A percentile compares a stretch with the other conserved stretches of the same genome.
These are phyloP conservation scores for Stictonetta naevosa DNA, from an alignment of 2,113 vertebrate species.

Conservation along the genomic window DNA sequence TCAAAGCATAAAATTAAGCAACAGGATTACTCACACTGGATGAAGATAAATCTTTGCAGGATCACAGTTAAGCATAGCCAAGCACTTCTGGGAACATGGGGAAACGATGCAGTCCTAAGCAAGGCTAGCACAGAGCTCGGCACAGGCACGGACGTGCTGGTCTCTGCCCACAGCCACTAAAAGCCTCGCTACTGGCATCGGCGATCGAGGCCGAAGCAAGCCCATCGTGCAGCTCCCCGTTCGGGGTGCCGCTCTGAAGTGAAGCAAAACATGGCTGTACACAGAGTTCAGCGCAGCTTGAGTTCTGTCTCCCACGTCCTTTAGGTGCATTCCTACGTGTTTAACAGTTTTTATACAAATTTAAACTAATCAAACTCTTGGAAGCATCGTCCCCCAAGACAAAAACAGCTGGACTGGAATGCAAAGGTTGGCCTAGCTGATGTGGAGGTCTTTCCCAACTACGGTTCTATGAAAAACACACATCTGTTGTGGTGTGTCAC, in stretches of 20 bases:
- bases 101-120: not conserved
- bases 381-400: not conserved
- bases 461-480: not conserved
- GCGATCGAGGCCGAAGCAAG: not conserved
- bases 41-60: not conserved
- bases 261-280: not conserved
- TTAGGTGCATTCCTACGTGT: not conserved
- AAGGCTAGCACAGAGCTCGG: not conserved
- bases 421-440: no score
- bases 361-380: not conserved
- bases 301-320: not conserved
- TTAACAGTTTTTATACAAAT: not conserved
- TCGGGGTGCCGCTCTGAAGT: not conserved
- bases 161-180: not conserved
- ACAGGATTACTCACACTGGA: not conserved
- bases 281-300: not conserved
- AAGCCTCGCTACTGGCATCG: not conserved
- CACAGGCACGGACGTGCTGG: not conserved
- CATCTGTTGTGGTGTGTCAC: no score
- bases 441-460: no score
- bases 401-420: not conserved
- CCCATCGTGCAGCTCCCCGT: not conserved
- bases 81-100: not conserved
- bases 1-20: constrained; percentile 1
- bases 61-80: not conserved